A percentile compares a stretch with the other conserved stretches of the same genome.
phyloP scores from a whole-genome alignment of 2,888 invertebrate genomes.

The Pristionchus arcanus region DNA sequence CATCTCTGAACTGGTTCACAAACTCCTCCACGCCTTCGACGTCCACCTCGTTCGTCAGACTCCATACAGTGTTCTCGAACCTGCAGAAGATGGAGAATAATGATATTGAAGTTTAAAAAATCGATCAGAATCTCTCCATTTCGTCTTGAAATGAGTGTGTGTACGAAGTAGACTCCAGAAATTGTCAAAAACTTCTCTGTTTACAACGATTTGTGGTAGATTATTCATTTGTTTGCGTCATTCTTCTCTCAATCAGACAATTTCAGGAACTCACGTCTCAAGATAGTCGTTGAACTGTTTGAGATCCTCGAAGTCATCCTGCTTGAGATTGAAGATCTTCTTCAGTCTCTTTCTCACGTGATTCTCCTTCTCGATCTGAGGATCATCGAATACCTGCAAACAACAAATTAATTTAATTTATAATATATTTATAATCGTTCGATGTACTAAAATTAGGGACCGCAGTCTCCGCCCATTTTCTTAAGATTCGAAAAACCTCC shows the following conservation, averaged over 20 bases:
- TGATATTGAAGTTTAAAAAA: neutral
- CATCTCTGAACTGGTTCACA: slow-evolving; percentile 69
- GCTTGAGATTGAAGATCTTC: slow-evolving; percentile 91
- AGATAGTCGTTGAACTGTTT: slow-evolving; percentile 95
- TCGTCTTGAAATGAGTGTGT: no score
- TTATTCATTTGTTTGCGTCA: no score
- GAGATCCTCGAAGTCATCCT: slow-evolving; percentile 91
- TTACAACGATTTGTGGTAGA: no score
- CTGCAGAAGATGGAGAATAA: slow-evolving; percentile 48
- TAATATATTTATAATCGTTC: neutral
- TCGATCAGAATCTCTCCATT: no score
- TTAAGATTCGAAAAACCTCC: no score
- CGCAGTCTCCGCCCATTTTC: no score
- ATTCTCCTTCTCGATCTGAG: slow-evolving; percentile 96
- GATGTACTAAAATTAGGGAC: no score
- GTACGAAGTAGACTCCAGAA: no score
- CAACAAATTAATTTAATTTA: neutral
- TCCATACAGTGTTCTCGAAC: slow-evolving; percentile 70
- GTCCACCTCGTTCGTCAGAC: slow-evolving; percentile 71
- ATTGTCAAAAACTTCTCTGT: no score
- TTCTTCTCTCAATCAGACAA: no score
- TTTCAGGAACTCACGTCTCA: slow-evolving; percentile 95
- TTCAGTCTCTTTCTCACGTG: slow-evolving; percentile 92
- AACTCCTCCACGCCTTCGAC: slow-evolving; percentile 72
- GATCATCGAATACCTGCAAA: slow-evolving; percentile 90